phyloP scores from a whole-genome alignment of 2,797 vertebrate genomes.

The Hydrophis major region DNA sequence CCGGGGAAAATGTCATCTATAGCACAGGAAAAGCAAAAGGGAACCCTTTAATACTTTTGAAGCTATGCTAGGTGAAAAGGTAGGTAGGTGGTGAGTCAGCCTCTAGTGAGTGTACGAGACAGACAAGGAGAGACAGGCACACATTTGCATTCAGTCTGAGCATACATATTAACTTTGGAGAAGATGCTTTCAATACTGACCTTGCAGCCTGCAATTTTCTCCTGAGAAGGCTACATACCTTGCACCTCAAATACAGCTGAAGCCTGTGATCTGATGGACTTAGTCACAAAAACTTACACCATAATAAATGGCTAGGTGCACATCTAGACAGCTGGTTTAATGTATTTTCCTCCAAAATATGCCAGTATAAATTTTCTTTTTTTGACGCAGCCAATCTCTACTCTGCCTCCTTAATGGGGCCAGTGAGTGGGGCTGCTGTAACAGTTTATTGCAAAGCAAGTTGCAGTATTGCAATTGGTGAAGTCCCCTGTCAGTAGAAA shows the following conservation, averaged over 20 bases:
- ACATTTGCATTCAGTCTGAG: neutral
- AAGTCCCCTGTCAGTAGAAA: neutral
- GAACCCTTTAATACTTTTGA: conserved; percentile 44
- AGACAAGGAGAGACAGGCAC: neutral
- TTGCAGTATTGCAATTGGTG: neutral
- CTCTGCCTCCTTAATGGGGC: neutral
- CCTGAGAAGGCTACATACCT: neutral
- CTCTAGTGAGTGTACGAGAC: neutral
- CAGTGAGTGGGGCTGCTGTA: neutral
- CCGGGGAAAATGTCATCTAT: conserved; percentile 50
- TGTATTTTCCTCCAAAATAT: neutral
- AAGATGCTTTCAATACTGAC: neutral
- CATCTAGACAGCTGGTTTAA: neutral
- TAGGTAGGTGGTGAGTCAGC: conserved; percentile 11
- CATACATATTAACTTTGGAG: neutral
- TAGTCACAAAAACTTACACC: neutral
- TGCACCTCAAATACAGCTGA: neutral
- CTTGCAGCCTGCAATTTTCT: neutral
- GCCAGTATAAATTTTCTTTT: neutral
- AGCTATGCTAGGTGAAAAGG: conserved; percentile 29
- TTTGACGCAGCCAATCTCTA: neutral
- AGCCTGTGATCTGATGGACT: neutral
- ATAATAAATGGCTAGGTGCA: neutral
- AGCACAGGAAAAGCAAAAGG: conserved; percentile 52
- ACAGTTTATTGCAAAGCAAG: neutral